Conservation (phyloP, 2,797 vertebrate genomes). For the Danionella dracula region DNA sequence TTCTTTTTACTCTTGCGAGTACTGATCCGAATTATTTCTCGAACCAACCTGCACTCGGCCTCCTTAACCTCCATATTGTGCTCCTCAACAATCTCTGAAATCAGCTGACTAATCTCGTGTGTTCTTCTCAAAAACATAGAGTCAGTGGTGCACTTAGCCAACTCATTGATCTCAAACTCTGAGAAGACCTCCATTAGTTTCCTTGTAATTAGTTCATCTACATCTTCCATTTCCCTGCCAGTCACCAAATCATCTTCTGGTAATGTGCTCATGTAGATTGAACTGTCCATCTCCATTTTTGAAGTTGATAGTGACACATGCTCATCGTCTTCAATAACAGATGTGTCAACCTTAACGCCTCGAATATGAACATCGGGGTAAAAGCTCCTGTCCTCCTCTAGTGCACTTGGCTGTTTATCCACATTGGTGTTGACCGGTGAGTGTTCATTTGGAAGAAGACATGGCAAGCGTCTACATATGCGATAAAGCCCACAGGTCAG, state of each 20-base stretch:
- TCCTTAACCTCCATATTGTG: conserved; percentile 92
- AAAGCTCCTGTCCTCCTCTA: conserved; percentile 20
- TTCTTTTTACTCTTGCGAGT: conserved; percentile 78
- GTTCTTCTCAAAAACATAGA: conserved; percentile 91
- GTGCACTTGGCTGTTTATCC: conserved; percentile 52
- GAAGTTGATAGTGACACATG: conserved; percentile 1
- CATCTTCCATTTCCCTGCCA: conserved; percentile 74
- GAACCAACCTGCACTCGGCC: conserved; percentile 86
- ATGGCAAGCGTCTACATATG: conserved; percentile 69
- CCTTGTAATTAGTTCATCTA: conserved; percentile 85
- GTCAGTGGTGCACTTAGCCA: conserved; percentile 90
- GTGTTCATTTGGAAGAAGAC: conserved; percentile 63
- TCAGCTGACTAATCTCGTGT: conserved; percentile 89
- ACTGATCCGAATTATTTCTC: conserved; percentile 93
- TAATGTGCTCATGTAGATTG: conserved; percentile 29
- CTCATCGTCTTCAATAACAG: conserved; percentile 66
- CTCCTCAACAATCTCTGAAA: conserved; percentile 90
- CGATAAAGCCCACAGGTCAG: conserved; percentile 84
- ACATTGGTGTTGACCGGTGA: conserved; percentile 59
- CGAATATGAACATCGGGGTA: conserved; percentile 66
- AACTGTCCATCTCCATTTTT: conserved; percentile 30
- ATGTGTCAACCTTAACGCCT: conserved; percentile 80
- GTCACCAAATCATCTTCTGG: conserved; percentile 75
- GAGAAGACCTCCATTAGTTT: conserved; percentile 94
- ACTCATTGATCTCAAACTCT: conserved; percentile 91